phyloP scores from a whole-genome alignment of 2,113 vertebrate species.

The Heterotilapia buettikoferi region DNA sequence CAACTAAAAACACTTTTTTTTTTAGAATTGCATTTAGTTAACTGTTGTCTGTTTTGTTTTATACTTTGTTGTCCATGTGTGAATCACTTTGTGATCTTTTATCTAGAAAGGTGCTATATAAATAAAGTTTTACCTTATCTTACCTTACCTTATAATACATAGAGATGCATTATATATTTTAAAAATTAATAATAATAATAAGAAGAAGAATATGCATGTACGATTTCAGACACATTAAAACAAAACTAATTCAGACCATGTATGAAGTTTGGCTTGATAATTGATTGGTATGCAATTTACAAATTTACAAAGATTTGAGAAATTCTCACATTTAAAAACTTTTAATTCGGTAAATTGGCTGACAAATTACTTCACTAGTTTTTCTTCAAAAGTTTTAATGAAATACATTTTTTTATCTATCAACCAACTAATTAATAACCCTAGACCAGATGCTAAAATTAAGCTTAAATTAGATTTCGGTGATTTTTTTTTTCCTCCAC shows the following conservation, averaged over 20 bases:
- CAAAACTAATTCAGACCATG: neutral
- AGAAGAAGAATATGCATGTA: neutral
- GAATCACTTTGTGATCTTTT: neutral
- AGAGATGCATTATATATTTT: neutral
- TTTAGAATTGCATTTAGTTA: neutral
- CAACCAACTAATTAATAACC: neutral
- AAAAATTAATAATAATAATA: fast-evolving
- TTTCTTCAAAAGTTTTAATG: neutral
- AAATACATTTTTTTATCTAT: neutral
- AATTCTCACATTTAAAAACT: neutral
- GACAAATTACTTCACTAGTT: neutral
- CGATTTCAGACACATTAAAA: neutral
- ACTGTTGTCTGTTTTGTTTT: fast-evolving
- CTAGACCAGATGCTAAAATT: neutral
- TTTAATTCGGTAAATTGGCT: neutral
- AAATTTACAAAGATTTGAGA: neutral
- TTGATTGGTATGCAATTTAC: neutral
- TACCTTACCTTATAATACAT: neutral
- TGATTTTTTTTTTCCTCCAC: neutral
- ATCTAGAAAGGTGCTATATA: neutral
- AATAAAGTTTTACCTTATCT: neutral
- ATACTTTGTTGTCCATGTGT: neutral
- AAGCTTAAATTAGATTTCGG: neutral
- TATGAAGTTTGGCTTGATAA: neutral
- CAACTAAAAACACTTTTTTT: neutral